Base-by-base conservation (phyloP, 2,797 vertebrate species). In the Linurgus olivaceus region DNA sequence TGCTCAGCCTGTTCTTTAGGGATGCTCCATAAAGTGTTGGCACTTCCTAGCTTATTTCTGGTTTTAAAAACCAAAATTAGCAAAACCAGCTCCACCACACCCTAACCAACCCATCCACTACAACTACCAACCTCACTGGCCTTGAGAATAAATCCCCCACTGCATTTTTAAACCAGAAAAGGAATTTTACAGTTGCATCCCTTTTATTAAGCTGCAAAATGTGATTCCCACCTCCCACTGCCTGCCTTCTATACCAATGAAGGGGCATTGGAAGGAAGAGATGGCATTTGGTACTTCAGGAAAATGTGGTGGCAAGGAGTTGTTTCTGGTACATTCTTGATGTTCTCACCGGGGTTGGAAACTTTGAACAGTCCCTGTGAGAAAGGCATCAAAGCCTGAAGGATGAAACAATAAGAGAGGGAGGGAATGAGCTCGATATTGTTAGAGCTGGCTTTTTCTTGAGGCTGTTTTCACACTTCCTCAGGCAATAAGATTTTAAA, bases 401-500 rank as follows among this genome's bases (percentile, higher is more conserved):
- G 71, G 83, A 88, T 79, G 51, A 75, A 82, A 62, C 77, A 74
- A 55, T 82, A 47, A 38, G 63, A 85, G 75, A 58, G 51, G 87
- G 52, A 85, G 83, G 78, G 82, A 93, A 85, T 52, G 33, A 91
- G 54, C 75, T 89, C 62, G 6, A 3, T 85, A 75, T 59, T 82
- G 70, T 86, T 59, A 45, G 45, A 90, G 81, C 61, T 14, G 54
- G 44, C 80, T 94, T 76, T 71, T 79, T 93, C 86, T 76, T 65
- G 31, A 59, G 94, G 81, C 94, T 95, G 73, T 95, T 92, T 97
- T 95, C 93, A 86, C 93, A 93, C 92, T 94, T 97, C 96, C 95
- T 94, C 62, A 13, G 95, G 97, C 68, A 59, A 78, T 91, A 80
- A 86, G 96, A 95, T 89, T 96, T 48, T 38, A 3, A 4, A 82